Percentiles rank a stretch among this genome's conserved stretches.
Evolutionary conservation across 1,140 invertebrate species (phyloP).

Genomic region (Paraescarpia echinospica): DNA sequence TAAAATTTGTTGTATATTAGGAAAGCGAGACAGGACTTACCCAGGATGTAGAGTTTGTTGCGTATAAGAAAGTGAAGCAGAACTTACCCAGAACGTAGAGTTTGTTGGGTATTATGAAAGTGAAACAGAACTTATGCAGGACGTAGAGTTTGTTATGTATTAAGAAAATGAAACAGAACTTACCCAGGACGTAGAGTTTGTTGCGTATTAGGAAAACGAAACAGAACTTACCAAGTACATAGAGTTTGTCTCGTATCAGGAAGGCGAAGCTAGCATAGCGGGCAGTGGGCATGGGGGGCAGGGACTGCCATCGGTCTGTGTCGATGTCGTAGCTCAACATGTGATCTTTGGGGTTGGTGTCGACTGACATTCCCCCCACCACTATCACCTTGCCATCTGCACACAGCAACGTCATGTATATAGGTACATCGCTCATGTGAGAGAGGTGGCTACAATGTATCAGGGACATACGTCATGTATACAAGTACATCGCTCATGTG

Average conservation of each 20-base stretch:
- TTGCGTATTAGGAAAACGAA: neutral
- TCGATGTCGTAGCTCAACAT: conserved; percentile 46
- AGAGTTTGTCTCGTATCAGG: conserved; percentile 48
- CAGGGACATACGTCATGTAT: neutral
- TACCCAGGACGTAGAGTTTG: no score
- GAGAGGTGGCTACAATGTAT: neutral
- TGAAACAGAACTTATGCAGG: no score
- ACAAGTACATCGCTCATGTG: no score
- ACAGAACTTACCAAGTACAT: conserved; percentile 50
- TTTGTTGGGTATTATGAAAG: no score
- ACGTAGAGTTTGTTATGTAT: no score
- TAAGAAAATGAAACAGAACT: neutral
- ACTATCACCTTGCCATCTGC: conserved; percentile 47
- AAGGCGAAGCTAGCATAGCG: conserved; percentile 53
- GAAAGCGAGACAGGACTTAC: no score
- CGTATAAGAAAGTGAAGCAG: no score
- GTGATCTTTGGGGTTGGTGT: conserved; percentile 47
- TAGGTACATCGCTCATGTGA: neutral
- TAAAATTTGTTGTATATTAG: no score
- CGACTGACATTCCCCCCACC: conserved; percentile 49
- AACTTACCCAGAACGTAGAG: no score
- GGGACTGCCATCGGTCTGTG: conserved; percentile 44
- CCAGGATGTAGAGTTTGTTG: no score
- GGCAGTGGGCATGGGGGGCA: conserved; percentile 46
- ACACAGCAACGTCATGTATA: conserved; percentile 18